Evolutionary conservation across 1,140 invertebrate genomes (phyloP), one percentile per base, ranked within the genome.

Genomic region (Zaprionus ghesquierei): DNA sequence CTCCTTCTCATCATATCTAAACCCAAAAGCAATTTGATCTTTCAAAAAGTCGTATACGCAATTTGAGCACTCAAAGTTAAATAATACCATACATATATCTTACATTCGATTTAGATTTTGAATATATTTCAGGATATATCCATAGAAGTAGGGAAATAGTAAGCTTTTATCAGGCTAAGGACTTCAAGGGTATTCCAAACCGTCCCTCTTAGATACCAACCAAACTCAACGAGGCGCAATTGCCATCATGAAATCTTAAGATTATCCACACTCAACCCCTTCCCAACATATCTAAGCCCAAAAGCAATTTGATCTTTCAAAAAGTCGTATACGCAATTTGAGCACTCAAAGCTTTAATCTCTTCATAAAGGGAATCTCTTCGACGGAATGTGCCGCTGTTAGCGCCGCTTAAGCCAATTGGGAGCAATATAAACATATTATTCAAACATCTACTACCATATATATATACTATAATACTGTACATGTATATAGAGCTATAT

Each of bases 351-450:
- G n/a, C 35, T 41, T 41, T 41, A 41, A 41, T 41, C 35, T 41
- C n/a, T n/a, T 41, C 35, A 38, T 38, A 38, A 38, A 38, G 5
- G 35, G 35, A 15, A 15, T n/a, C n/a, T 38, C n/a, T 41, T 41
- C 35, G 15, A n/a, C n/a, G 9, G 5, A 41, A 15, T 41, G n/a
- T 15, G 3, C 18, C 15, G 41, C 9, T 13, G 49, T 15, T 27
- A n/a, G 49, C 23, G 49, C 41, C 4, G 49, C 27, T 51, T 51
- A 51, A 51, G 22, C 49, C 49, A 51, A 51, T 51, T 51, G 49
- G 49, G 49, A 51, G 49, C 23, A n/a, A 23, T 51, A 25, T 51
- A 51, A 51, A 51, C 22, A 23, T 51, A 51, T 51, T 51, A 51
- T 51, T 25, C 22, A 51, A 25, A 51, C 41, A 46, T 46, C 20